These are phyloP conservation scores for Molossus alvarezi DNA, from an alignment of 2,797 vertebrate genomes.

Conservation along the genomic window DNA sequence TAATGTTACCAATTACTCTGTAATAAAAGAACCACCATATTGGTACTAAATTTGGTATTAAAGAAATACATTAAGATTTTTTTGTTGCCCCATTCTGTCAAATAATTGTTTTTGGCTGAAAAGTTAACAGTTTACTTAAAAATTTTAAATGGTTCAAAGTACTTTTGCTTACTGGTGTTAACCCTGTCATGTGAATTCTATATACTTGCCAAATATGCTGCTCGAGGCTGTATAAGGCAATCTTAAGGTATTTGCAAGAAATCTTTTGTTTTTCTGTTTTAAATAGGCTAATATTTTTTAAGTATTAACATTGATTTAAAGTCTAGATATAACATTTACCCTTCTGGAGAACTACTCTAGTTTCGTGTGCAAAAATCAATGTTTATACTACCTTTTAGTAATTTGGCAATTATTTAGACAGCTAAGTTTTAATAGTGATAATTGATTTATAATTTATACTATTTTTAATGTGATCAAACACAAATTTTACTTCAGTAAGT, in stretches of 20 bases:
- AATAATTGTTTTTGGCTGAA: conserved; percentile 49
- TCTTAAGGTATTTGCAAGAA: neutral
- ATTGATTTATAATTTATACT: neutral
- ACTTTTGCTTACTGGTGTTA: neutral
- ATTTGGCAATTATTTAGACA: neutral
- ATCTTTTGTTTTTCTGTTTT: neutral
- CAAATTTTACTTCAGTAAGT: conserved; percentile 7
- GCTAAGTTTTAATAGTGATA: neutral
- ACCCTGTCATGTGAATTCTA: neutral
- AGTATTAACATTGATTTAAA: neutral
- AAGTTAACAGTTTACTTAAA: neutral
- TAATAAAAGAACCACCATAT: neutral
- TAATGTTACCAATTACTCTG: neutral
- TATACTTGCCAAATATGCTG: neutral
- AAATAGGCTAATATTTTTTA: conserved; percentile 35
- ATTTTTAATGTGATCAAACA: neutral
- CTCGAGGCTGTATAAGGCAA: neutral
- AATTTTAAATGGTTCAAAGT: neutral
- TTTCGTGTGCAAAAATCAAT: conserved; percentile 7
- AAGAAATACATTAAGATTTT: neutral
- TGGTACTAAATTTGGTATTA: neutral
- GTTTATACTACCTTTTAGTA: neutral
- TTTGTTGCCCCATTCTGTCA: neutral
- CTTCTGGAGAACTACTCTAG: neutral
- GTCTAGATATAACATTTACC: neutral